Base-by-base conservation (phyloP, 2,797 vertebrate species). In the Nothura maculosa region DNA sequence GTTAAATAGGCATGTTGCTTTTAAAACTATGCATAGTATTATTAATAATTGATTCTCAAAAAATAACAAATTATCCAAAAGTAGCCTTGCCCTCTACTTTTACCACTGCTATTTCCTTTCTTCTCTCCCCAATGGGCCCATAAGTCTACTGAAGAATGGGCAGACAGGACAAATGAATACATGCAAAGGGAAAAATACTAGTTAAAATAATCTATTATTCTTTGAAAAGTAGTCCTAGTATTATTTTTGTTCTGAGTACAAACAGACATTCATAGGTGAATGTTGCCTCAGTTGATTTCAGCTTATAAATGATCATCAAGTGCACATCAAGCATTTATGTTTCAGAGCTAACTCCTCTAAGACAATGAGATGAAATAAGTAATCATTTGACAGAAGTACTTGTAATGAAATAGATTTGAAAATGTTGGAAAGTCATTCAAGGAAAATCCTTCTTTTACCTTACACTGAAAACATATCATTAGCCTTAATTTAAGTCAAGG, bases 401-500 rank as follows among this genome's bases (percentile, higher is more conserved):
- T 89, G 57, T 25, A 89, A 93, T 81, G 72, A 94, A 94, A 92
- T 92, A 90, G 81, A 92, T 86, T 90, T 93, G 55, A 81, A 96
- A 93, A 94, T 89, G 88, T 61, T 93, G 79, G 96, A 95, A 97
- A 97, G 92, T 95, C 95, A 84, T 92, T 97, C 91, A 96, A 95
- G 92, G 93, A 96, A 97, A 95, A 96, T 47, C 90, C 79, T 85
- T 94, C 81, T 89, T 93, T 95, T 93, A 93, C 89, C 75, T 95
- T 89, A 91, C 81, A 87, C 52, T 90, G 96, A 98, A 98, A 98
- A 97, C 97, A 96, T 97, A 98, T 98, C 97, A 98, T 98, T 98
- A 98, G 97, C 98, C 97, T 98, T 98, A 96, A 98, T 98, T 97
- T 97, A 97, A 98, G 97, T 98, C 97, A 94, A 97, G 97, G 96